Conservation (phyloP, 1,140 invertebrate genomes). For the Cydia pomonella region DNA sequence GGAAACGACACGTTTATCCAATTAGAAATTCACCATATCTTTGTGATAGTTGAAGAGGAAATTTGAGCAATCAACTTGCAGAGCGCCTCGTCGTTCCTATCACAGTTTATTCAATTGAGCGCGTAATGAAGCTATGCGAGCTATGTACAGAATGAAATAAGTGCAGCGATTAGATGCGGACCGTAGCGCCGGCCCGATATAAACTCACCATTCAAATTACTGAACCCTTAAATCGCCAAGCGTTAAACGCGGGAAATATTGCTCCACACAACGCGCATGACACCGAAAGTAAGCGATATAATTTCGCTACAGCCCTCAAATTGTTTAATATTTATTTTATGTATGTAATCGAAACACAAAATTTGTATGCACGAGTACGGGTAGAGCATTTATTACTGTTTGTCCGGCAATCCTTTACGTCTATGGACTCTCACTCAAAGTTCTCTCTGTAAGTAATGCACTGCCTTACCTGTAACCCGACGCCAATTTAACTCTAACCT, state of each 20-base stretch:
- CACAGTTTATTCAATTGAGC: constrained; percentile 80
- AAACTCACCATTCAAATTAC: constrained; percentile 35
- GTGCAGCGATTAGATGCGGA: constrained; percentile 38
- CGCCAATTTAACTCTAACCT: constrained; percentile 29
- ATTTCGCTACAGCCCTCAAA: too few relatives aligned
- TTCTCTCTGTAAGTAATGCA: not conserved
- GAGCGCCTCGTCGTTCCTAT: constrained; percentile 78
- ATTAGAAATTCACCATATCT: constrained; percentile 81
- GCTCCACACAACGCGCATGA: too few relatives aligned
- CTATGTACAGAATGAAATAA: constrained; percentile 65
- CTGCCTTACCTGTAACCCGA: constrained; percentile 20
- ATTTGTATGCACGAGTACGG: too few relatives aligned
- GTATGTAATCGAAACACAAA: too few relatives aligned
- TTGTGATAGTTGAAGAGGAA: constrained; percentile 80
- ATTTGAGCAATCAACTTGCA: constrained; percentile 79
- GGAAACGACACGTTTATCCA: constrained; percentile 81
- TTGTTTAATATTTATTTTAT: too few relatives aligned
- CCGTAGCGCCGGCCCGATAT: constrained; percentile 36
- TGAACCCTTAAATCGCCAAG: not conserved
- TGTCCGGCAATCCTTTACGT: too few relatives aligned
- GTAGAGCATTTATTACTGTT: too few relatives aligned
- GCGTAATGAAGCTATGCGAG: constrained; percentile 77
- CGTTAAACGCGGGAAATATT: not conserved
- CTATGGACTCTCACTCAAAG: too few relatives aligned
- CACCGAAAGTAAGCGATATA: too few relatives aligned